Percentiles rank a stretch among this genome's conserved stretches.
Evolutionary conservation across 2,113 vertebrate species (phyloP).

Genomic region (Podilymbus podiceps): DNA sequence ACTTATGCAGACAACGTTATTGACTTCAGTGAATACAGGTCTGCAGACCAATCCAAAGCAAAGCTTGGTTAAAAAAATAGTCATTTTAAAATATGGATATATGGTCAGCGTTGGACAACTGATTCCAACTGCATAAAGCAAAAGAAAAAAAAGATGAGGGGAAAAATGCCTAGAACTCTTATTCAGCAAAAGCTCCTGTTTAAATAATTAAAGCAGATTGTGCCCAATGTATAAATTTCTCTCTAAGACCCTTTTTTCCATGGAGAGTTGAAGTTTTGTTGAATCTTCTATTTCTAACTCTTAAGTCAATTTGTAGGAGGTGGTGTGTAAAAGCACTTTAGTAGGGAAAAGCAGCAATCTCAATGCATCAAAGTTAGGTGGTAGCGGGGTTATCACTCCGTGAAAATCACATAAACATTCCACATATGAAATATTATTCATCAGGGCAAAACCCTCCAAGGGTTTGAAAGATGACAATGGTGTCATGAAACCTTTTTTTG

Average conservation of each 20-base stretch:
- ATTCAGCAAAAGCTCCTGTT: slow-evolving; percentile 47
- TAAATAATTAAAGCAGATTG: slow-evolving; percentile 56
- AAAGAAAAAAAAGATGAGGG: not conserved
- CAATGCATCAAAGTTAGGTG: slow-evolving; percentile 80
- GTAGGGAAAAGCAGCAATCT: slow-evolving; percentile 71
- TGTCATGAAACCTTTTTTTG: slow-evolving; percentile 75
- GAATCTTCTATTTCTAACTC: slow-evolving; percentile 76
- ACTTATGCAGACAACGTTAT: not conserved
- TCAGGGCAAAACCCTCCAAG: slow-evolving; percentile 75
- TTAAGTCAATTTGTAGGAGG: slow-evolving; percentile 80
- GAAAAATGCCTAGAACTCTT: slow-evolving; percentile 8
- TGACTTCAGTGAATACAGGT: not conserved
- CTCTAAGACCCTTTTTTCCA: slow-evolving; percentile 30
- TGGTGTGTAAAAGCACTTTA: slow-evolving; percentile 81
- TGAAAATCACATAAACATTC: slow-evolving; percentile 85
- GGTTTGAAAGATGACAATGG: slow-evolving; percentile 76
- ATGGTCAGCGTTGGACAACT: not conserved
- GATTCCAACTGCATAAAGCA: not conserved
- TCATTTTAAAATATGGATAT: not conserved
- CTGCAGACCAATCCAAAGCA: not conserved
- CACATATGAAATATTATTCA: slow-evolving; percentile 84
- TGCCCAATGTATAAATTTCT: slow-evolving; percentile 69
- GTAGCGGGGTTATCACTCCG: slow-evolving; percentile 73
- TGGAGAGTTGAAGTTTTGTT: slow-evolving; percentile 68
- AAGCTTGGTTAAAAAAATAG: not conserved